These are phyloP conservation scores for Scatophagus argus DNA, from an alignment of 2,113 vertebrate genomes.

Conservation along the genomic window DNA sequence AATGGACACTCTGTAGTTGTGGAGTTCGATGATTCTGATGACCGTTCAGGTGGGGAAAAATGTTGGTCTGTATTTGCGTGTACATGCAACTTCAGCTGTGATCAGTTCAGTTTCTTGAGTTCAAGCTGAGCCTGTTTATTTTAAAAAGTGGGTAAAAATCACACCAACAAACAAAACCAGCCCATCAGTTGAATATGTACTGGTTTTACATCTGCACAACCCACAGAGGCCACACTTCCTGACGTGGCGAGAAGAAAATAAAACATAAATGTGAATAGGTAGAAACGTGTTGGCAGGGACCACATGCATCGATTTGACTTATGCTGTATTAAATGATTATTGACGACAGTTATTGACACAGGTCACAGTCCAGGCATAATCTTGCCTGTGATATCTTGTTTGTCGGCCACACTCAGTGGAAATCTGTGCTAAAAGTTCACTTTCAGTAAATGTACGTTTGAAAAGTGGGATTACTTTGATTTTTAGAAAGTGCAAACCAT, in stretches of 20 bases:
- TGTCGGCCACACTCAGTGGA: neutral
- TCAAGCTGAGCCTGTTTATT: neutral
- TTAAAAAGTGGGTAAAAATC: no score
- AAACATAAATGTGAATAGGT: neutral
- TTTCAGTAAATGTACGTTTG: conserved; percentile 7
- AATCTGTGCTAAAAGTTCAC: conserved; percentile 21
- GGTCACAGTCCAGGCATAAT: conserved; percentile 32
- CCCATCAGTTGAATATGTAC: neutral
- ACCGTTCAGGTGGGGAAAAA: conserved; percentile 87
- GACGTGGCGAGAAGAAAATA: neutral
- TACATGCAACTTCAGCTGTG: neutral
- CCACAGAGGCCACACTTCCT: neutral
- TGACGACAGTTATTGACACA: neutral
- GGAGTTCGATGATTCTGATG: conserved; percentile 91
- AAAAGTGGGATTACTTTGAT: conserved; percentile 27
- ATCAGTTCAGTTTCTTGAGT: neutral
- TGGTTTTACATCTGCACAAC: neutral
- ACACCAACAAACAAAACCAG: no score
- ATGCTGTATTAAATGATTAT: neutral
- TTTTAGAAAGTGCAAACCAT: conserved; percentile 49
- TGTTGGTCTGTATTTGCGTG: neutral
- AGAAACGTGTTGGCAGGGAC: neutral
- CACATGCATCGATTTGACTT: neutral
- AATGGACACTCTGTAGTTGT: conserved; percentile 95
- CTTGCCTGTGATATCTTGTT: neutral